phyloP scores from a whole-genome alignment of 92 coral and sea anemone genomes.

The Paragorgia papillata region DNA sequence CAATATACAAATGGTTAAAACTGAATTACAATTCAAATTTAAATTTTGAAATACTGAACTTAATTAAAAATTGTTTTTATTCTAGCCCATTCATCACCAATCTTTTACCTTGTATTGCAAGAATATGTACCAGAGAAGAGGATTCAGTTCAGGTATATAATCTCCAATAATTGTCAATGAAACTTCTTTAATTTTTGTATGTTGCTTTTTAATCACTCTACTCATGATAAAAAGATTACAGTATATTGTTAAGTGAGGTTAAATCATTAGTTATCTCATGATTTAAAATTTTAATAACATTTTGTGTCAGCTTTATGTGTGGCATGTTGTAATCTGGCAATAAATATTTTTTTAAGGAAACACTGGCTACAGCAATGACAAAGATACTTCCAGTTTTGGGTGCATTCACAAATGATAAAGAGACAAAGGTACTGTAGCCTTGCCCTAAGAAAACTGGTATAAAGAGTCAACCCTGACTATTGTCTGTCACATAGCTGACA shows the following conservation, averaged over 20 bases:
- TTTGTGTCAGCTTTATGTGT: no score
- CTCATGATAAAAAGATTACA: neutral
- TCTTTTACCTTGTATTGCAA: conserved; percentile 83
- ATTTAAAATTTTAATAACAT: no score
- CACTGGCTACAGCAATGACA: conserved; percentile 80
- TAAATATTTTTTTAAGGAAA: conserved; percentile 81
- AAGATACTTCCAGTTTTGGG: conserved; percentile 88
- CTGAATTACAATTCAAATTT: no score
- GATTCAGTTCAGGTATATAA: conserved; percentile 80
- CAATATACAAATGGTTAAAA: neutral
- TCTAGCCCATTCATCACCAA: conserved; percentile 91
- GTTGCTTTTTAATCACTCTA: no score
- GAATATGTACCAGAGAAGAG: conserved; percentile 76
- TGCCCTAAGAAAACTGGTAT: no score
- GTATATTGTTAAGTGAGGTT: no score
- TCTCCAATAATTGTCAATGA: neutral
- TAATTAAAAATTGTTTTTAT: neutral
- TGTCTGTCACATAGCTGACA: no score
- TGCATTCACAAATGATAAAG: conserved; percentile 87
- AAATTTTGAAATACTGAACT: no score
- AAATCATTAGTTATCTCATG: no score
- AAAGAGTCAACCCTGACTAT: no score
- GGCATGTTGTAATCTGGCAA: no score
- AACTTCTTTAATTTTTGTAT: no score
- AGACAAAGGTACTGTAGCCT: conserved; percentile 72